Percentiles rank a stretch among this genome's conserved stretches.
Evolutionary conservation across 2,888 invertebrate species (phyloP).

Genomic region (Metallyticus violacea): DNA sequence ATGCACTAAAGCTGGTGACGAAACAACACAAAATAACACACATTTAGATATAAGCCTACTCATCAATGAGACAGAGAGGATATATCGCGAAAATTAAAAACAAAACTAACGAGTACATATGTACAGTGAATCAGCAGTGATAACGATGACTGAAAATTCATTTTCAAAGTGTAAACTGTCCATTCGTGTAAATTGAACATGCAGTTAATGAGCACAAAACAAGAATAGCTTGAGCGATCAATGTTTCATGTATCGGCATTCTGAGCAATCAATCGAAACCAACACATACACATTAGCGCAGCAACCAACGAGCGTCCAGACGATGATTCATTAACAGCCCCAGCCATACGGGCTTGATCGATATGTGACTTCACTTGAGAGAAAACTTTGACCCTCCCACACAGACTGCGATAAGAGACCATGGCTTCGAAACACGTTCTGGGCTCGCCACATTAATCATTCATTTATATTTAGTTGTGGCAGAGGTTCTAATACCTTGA

Average conservation of each 20-base stretch:
- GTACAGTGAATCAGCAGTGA: not conserved
- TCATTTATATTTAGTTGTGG: too few relatives aligned
- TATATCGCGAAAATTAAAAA: not conserved
- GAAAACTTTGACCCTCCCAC: not conserved
- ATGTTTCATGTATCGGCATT: not conserved
- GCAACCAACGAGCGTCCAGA: too few relatives aligned
- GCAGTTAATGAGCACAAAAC: not conserved
- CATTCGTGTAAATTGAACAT: not conserved
- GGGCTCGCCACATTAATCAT: too few relatives aligned
- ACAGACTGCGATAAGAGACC: not conserved
- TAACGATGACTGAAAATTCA: not conserved
- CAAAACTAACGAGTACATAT: not conserved
- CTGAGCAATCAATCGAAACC: too few relatives aligned
- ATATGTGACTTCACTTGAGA: not conserved
- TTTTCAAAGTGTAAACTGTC: not conserved
- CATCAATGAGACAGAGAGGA: not conserved
- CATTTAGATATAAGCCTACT: not conserved
- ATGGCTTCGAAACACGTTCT: too few relatives aligned
- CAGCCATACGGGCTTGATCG: not conserved
- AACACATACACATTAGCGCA: too few relatives aligned
- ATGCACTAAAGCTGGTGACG: not conserved
- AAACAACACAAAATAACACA: not conserved
- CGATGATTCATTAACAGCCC: not conserved
- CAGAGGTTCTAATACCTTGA: too few relatives aligned
- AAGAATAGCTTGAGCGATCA: not conserved